phyloP scores from a whole-genome alignment of 2,797 vertebrate species.

The Aplochiton taeniatus region DNA sequence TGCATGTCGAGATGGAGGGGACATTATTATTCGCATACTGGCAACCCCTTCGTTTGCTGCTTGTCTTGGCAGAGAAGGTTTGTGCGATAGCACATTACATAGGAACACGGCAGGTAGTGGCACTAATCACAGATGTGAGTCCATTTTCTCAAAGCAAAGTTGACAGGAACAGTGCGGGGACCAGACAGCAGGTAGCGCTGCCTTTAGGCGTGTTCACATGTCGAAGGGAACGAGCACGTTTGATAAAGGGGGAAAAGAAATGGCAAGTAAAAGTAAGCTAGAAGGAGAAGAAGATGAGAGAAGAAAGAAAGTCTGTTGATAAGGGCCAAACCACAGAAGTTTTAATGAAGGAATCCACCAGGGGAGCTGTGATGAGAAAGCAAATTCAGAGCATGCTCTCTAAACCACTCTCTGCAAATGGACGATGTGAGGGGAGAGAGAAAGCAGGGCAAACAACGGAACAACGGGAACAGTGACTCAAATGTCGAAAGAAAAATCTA shows the following conservation, averaged over 20 bases:
- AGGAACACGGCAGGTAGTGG: no score
- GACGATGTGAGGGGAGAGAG: slow-evolving; percentile 6
- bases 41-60: no score
- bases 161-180: no score
- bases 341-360: slow-evolving; percentile 18
- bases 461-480: slow-evolving; percentile 8
- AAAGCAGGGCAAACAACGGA: slow-evolving; percentile 15
- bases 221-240: not conserved
- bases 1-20: not conserved
- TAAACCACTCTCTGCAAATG: slow-evolving; percentile 6
- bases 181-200: no score
- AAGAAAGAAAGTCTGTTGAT: not conserved
- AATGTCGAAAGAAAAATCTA: slow-evolving; percentile 14
- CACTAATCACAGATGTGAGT: no score
- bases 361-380: slow-evolving; percentile 7
- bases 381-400: slow-evolving; percentile 14
- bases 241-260: not conserved
- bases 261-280: not conserved
- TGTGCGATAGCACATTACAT: no score
- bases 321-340: not conserved
- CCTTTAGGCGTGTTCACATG: no score
- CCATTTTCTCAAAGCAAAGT: no score
- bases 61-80: no score
- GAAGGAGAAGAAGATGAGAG: not conserved
- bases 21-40: no score